These are phyloP conservation scores for Melitaea athalia DNA, from an alignment of 2,888 invertebrate species.

Conservation along the genomic window DNA sequence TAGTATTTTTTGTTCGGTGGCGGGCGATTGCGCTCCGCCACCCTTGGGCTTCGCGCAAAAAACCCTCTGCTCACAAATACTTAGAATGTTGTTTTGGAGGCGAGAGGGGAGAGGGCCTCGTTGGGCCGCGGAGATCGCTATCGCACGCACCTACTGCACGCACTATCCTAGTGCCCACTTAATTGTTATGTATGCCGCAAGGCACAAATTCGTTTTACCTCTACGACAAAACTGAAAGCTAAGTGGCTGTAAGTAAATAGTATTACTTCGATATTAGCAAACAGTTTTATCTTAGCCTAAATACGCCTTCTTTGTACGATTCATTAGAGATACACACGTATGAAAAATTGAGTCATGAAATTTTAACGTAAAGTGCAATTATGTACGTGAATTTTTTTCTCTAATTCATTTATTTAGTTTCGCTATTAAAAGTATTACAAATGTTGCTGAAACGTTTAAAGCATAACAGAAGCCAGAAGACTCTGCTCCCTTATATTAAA, in stretches of 20 bases:
- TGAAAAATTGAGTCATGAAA: too few species aligned
- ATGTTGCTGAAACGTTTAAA: too few species aligned
- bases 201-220: conserved; percentile 31
- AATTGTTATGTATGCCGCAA: conserved; percentile 73
- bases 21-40: conserved; percentile 78
- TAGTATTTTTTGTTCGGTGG: conserved; percentile 79
- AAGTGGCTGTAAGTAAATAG: neutral
- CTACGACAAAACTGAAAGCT: conserved; percentile 31
- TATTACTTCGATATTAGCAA: neutral
- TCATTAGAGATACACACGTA: too few species aligned
- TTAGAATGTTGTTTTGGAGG: conserved; percentile 77
- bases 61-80: conserved; percentile 78
- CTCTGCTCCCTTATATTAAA: too few species aligned
- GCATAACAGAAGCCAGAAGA: too few species aligned
- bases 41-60: conserved; percentile 80
- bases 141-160: conserved; percentile 81
- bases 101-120: conserved; percentile 54
- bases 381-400: too few species aligned
- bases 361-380: too few species aligned
- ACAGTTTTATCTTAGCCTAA: neutral
- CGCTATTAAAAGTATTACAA: too few species aligned
- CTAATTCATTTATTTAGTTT: too few species aligned
- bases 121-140: conserved; percentile 75
- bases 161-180: conserved; percentile 80
- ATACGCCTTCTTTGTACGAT: neutral